A percentile compares a stretch with the other conserved stretches of the same genome.
These are phyloP conservation scores for Drosophila athabasca DNA, from an alignment of 1,140 invertebrate species.

Conservation along the genomic window DNA sequence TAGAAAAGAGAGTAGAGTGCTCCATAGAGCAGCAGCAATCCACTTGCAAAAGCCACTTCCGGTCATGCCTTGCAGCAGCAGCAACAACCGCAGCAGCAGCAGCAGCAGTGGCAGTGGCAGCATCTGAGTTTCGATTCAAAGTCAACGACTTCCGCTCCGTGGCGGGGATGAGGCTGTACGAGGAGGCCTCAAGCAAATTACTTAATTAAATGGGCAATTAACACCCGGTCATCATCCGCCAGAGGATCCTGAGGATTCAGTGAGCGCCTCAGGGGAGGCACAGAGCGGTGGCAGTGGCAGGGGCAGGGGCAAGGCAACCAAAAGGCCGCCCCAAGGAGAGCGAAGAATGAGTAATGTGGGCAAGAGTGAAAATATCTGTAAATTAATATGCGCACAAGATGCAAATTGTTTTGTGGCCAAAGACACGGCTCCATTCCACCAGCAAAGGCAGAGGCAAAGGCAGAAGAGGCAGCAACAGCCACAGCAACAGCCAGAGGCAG, in stretches of 20 bases:
- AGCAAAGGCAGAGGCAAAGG: conserved; percentile 20
- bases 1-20: too few relatives aligned
- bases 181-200: conserved; percentile 70
- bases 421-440: conserved; percentile 55
- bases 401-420: conserved; percentile 79
- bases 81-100: conserved; percentile 6
- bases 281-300: too few relatives aligned
- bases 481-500: conserved; percentile 32
- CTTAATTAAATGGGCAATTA: conserved; percentile 83
- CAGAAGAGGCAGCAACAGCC: conserved; percentile 24
- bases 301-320: not conserved
- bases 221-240: conserved; percentile 59
- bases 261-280: not conserved
- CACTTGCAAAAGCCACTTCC: conserved; percentile 63
- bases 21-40: conserved; percentile 14
- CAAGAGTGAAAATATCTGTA: conserved; percentile 79
- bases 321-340: conserved; percentile 3
- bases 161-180: conserved; percentile 42
- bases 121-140: conserved; percentile 66
- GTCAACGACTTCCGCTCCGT: conserved; percentile 78
- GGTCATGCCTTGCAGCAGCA: conserved; percentile 49
- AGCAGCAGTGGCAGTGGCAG: conserved; percentile 17
- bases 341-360: conserved; percentile 68
- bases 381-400: conserved; percentile 82
- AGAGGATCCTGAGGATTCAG: conserved; percentile 7